Evolutionary conservation across 2,888 invertebrate genomes (phyloP), one percentile per base, ranked within the genome.

Genomic region (Trachelus troglodyta): DNA sequence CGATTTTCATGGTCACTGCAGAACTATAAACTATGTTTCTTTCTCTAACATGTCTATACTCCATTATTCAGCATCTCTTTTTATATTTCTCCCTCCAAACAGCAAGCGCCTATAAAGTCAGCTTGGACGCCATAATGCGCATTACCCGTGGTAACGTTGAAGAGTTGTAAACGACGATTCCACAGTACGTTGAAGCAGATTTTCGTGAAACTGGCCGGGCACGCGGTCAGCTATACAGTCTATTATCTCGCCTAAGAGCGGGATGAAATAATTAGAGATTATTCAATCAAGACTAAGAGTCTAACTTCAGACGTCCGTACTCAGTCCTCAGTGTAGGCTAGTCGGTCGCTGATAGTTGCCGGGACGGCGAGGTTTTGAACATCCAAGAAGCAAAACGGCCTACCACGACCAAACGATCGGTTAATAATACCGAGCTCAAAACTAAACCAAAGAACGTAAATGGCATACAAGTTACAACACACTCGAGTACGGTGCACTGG

Each of bases 311-410:
- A 87, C 88, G 89, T 89, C 90, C 91, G 91, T 84, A 86, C 91
- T 91, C 90, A 91, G 91, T 89, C 90, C 90, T 91, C 91, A 91
- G 91, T 91, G 91, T 88, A 91, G 91, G 89, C 91, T 91, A 91
- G 91, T 90, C 91, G 91, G 91, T 88, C 89, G 90, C 87, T 85
- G 85, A 85, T 83, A 83, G 87, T 88, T 78, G 75, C 34, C 73
- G 78, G 4, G 73, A 35, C 74, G 74, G 37, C 71, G 69, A 35
- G 69, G 69, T 30, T 69, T 56, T 34, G 71, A 71, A 34, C 31
- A 33, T 71, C 71, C 71, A 34, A 31, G 71, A 34, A 34, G 71
- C 33, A 34, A 31, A 2, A 33, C 71, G 71, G 31, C 71, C 56
- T 56, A 56, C 56, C 56, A 56, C 56, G 56, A 56, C 56, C 56